Conservation (phyloP, 2,888 invertebrate species). For the Macropis europaea region DNA sequence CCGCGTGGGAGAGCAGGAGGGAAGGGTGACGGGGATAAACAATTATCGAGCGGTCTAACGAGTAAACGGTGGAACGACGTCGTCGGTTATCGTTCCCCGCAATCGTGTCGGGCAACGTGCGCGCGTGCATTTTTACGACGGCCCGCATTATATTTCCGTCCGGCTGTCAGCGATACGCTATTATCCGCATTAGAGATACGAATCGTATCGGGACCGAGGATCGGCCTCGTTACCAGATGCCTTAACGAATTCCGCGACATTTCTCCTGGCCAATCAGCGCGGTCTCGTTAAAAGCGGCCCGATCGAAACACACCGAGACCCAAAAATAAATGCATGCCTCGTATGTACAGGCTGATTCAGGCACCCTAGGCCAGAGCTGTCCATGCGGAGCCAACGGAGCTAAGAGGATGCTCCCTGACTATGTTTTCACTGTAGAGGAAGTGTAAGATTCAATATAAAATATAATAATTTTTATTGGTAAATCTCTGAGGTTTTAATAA, state of each 20-base stretch:
- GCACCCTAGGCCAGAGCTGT: too few species aligned
- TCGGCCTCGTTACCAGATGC: constrained; percentile 14
- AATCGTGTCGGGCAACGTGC: neutral
- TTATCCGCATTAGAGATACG: constrained; percentile 15
- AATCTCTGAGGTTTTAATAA: too few species aligned
- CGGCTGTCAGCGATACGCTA: neutral
- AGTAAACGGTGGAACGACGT: constrained; percentile 3
- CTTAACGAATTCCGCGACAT: constrained; percentile 30
- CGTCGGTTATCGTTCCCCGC: constrained; percentile 1
- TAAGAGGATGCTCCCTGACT: too few species aligned
- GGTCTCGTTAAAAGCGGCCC: constrained; percentile 25
- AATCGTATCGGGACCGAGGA: constrained; percentile 1
- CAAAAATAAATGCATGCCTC: too few species aligned
- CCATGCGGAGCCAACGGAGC: too few species aligned
- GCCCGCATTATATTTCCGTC: neutral
- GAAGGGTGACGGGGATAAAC: constrained; percentile 39
- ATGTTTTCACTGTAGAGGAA: too few species aligned
- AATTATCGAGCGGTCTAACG: constrained; percentile 46
- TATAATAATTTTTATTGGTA: too few species aligned
- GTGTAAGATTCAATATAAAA: too few species aligned
- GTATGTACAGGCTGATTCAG: too few species aligned
- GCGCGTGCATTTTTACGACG: neutral
- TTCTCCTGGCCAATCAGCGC: constrained; percentile 20
- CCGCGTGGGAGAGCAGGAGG: constrained; percentile 4
- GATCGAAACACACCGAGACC: too few species aligned